Evolutionary conservation across 2,113 vertebrate genomes (phyloP).

Genomic region (Onychorhynchus coronatus): DNA sequence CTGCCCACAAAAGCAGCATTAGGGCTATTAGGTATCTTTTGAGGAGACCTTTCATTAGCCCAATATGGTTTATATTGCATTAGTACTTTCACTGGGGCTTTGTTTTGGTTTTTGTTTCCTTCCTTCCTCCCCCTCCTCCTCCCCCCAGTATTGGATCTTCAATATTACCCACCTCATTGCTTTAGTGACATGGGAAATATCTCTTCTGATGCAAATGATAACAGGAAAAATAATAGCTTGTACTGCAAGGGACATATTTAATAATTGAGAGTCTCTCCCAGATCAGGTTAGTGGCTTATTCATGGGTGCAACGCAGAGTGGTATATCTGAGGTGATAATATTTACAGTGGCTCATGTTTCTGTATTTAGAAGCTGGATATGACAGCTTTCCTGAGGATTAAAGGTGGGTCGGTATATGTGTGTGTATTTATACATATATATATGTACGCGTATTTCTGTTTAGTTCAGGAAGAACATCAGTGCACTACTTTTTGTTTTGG

Average conservation of each 20-base stretch:
- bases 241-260: background rate
- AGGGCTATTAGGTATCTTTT: background rate
- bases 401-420: background rate
- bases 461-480: background rate
- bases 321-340: background rate
- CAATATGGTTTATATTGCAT: background rate
- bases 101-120: background rate
- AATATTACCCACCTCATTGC: background rate
- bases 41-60: background rate
- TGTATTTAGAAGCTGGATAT: background rate
- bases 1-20: background rate
- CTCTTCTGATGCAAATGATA: background rate
- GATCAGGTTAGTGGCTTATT: background rate
- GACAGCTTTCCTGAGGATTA: background rate
- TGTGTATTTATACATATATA: background rate
- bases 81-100: background rate
- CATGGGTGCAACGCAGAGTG: background rate
- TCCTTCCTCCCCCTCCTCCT: too few species aligned
- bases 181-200: background rate
- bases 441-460: background rate
- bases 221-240: background rate
- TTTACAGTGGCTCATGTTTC: background rate
- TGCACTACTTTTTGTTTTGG: background rate
- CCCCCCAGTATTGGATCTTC: background rate
- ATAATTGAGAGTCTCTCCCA: background rate